Base-by-base conservation (phyloP, 2,797 vertebrate species). In the Thunnus albacares region DNA sequence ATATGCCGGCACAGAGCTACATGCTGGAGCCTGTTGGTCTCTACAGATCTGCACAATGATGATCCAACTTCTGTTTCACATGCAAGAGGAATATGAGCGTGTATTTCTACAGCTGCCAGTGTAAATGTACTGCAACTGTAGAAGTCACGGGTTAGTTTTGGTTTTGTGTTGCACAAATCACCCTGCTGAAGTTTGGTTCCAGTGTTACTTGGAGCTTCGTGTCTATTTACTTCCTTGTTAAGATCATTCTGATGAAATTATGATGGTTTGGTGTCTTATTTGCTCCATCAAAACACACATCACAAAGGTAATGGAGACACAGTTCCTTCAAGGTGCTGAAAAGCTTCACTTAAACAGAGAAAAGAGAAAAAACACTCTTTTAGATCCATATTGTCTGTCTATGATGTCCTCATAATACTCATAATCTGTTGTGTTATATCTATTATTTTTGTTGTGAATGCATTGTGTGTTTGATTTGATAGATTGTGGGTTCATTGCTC, bases 1-100 rank as follows among this genome's bases (percentile, higher is more conserved):
- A 86, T 69, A 24, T 53, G 47, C 9, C 52, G 72, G 79, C 74
- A 85, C 26, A 38, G 76, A 67, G 82, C 75, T 82, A 65, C 87
- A 66, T 85, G 89, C 72, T 83, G 80, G 69, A 80, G 86, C 91
- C 58, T 83, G 88, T 43, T 71, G 10, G 41, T 43, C 49, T 83
- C 12, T 67, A 58, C 59, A 63, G 65, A 74, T 47, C 18, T 53
- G 61, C 55, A 59, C 20, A 58, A 4, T 22, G 28, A 67, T 78
- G 63, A 77, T 45, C 52, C 63, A 60, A 52, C 74, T 64, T 82
- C 12, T 14, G 49, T 0, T 79, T 83, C 52, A 72, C 60, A 52
- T 30, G 45, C 14, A 5, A 5, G 11, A 66, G 17, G 3, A 60
- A 28, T n/a, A 59, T 4, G 17, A 53, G 10, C 7, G 8, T 66